Percentiles rank a stretch among this genome's conserved stretches.
These are phyloP conservation scores for Anniella stebbinsi DNA, from an alignment of 2,797 vertebrate species.

Conservation along the genomic window DNA sequence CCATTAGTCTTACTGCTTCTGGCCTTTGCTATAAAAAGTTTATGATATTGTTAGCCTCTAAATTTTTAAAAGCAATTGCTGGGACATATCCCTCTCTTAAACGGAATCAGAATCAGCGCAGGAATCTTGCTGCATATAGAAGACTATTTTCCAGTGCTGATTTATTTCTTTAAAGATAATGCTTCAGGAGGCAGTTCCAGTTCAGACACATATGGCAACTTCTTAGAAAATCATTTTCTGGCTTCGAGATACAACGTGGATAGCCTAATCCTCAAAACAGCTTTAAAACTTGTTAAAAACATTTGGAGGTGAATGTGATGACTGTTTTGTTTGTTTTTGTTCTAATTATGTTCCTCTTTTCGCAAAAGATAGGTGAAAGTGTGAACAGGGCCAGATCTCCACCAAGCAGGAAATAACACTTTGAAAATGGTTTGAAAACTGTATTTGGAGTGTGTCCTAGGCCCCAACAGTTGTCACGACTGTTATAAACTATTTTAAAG, in stretches of 20 bases:
- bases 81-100: conserved; percentile 5
- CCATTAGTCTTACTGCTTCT: not conserved
- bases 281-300: not conserved
- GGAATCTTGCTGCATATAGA: not conserved
- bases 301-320: not conserved
- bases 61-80: not conserved
- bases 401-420: too few relatives aligned
- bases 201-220: not conserved
- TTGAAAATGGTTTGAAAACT: too few relatives aligned
- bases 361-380: not conserved
- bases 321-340: not conserved
- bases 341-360: not conserved
- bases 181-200: not conserved
- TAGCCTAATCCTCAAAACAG: not conserved
- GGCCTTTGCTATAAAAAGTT: not conserved
- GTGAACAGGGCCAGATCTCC: too few relatives aligned
- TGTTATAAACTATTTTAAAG: too few relatives aligned
- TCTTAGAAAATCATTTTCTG: not conserved
- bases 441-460: too few relatives aligned
- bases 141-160: not conserved
- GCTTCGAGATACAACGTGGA: not conserved
- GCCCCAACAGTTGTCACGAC: too few relatives aligned
- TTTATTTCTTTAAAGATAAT: conserved; percentile 21
- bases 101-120: not conserved
- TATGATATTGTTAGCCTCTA: not conserved